A percentile compares a stretch with the other conserved stretches of the same genome.
Conservation (phyloP, 2,888 invertebrate species). For the Apeira syringaria region DNA sequence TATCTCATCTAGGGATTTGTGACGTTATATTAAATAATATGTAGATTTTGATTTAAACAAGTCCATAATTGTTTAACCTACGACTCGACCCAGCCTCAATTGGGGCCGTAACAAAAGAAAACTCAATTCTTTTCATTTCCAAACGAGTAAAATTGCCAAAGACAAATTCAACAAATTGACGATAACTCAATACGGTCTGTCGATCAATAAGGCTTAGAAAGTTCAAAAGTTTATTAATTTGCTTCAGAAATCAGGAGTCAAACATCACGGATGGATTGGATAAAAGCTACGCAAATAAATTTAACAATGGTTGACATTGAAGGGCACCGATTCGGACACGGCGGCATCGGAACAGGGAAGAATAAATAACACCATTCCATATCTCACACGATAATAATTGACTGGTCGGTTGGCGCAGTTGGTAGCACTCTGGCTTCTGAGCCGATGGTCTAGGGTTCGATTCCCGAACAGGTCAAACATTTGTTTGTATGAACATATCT, state of each 20-base stretch:
- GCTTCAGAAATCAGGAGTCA: slow-evolving; percentile 17
- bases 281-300: slow-evolving; percentile 27
- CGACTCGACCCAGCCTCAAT: background rate
- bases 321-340: slow-evolving; percentile 9
- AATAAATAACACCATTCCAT: too few relatives aligned
- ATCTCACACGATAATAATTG: too few relatives aligned
- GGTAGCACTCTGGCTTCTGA: too few relatives aligned
- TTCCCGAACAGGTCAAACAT: too few relatives aligned
- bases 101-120: slow-evolving; percentile 1
- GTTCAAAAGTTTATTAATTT: slow-evolving; percentile 24
- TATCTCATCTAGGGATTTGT: too few relatives aligned
- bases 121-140: background rate
- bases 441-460: too few relatives aligned
- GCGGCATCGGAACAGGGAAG: too few relatives aligned
- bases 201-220: slow-evolving; percentile 20
- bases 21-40: too few relatives aligned
- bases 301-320: slow-evolving; percentile 23
- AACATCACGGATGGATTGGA: slow-evolving; percentile 20
- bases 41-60: too few relatives aligned
- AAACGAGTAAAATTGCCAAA: slow-evolving; percentile 16
- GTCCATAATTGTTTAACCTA: too few relatives aligned
- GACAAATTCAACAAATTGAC: slow-evolving; percentile 16
- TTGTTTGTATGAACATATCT: too few relatives aligned
- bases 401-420: too few relatives aligned
- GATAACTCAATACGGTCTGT: slow-evolving; percentile 21